A percentile compares a stretch with the other conserved stretches of the same genome.
These are phyloP conservation scores for Pollenia angustigena DNA, from an alignment of 2,888 invertebrate species.

Conservation along the genomic window DNA sequence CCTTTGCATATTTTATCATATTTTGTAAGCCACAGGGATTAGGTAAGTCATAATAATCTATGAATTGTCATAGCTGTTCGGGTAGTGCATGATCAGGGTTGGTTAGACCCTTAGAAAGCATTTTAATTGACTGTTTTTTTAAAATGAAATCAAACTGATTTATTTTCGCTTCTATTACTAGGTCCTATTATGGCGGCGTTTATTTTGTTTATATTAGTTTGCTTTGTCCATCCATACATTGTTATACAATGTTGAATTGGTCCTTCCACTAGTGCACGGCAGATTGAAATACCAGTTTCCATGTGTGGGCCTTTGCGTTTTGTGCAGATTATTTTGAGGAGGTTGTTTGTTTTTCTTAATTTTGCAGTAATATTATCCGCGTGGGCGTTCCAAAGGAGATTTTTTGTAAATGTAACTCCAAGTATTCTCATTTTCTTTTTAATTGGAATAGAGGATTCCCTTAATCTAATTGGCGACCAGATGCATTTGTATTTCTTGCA, in stretches of 20 bases:
- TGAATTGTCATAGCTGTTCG: neutral
- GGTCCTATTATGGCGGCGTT: slow-evolving; percentile 12
- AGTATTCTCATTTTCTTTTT: slow-evolving; percentile 33
- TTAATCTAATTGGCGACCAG: neutral
- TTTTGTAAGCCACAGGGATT: neutral
- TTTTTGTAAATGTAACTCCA: slow-evolving; percentile 47
- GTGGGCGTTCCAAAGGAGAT: slow-evolving; percentile 55
- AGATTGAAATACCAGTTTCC: slow-evolving; percentile 23
- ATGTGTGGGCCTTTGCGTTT: slow-evolving; percentile 37
- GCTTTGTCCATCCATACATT: slow-evolving; percentile 40
- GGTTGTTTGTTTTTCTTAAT: slow-evolving; percentile 21
- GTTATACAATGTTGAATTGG: slow-evolving; percentile 31
- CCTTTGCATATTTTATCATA: neutral
- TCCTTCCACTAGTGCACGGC: neutral
- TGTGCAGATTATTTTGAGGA: slow-evolving; percentile 27
- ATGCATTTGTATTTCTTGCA: slow-evolving; percentile 40
- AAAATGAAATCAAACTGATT: slow-evolving; percentile 8
- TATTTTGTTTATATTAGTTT: slow-evolving; percentile 22
- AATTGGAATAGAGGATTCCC: neutral
- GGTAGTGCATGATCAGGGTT: neutral
- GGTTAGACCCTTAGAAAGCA: neutral
- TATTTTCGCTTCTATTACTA: slow-evolving; percentile 44
- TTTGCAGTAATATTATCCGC: slow-evolving; percentile 1
- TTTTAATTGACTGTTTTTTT: slow-evolving; percentile 19
- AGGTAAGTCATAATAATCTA: neutral